A percentile compares a stretch with the other conserved stretches of the same genome.
These are phyloP conservation scores for Procambarus clarkii DNA, from an alignment of 1,140 invertebrate species.

Conservation along the genomic window DNA sequence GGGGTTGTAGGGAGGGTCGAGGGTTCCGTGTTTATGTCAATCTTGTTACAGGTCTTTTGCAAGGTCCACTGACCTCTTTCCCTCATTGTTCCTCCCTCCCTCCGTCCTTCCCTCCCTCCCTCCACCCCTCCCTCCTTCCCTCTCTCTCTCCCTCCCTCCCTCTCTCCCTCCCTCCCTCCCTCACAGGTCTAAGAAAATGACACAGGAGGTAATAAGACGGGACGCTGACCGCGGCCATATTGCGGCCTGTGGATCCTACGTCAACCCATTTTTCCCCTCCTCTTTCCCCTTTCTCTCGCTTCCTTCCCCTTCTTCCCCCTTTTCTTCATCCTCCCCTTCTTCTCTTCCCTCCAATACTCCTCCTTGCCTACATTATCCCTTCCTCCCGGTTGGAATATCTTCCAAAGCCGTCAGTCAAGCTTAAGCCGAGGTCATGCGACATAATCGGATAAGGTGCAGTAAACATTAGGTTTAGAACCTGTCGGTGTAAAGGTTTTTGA, in stretches of 20 bases:
- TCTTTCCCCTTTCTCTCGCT: not conserved
- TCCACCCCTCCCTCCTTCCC: constrained; percentile 8
- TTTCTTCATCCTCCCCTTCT: not conserved
- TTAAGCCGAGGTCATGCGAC: too few species aligned
- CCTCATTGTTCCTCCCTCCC: not conserved
- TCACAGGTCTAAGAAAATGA: not conserved
- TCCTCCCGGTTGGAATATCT: too few species aligned
- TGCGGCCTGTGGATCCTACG: not conserved
- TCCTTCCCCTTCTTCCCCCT: not conserved
- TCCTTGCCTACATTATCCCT: too few species aligned
- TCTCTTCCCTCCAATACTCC: not conserved
- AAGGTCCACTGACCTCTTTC: not conserved
- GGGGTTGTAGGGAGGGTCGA: not conserved
- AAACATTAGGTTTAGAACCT: too few species aligned
- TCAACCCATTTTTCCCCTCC: not conserved
- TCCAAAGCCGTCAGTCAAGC: too few species aligned
- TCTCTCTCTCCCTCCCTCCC: constrained; percentile 14
- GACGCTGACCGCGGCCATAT: not conserved
- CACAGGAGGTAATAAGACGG: not conserved
- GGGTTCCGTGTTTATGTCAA: not conserved
- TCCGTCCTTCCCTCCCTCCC: constrained; percentile 33
- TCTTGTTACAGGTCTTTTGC: not conserved
- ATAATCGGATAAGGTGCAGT: too few species aligned
- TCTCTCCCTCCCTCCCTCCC: not conserved
- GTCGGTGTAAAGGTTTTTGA: too few species aligned